phyloP scores from a whole-genome alignment of 2,113 vertebrate genomes.

The Poicephalus gulielmi region DNA sequence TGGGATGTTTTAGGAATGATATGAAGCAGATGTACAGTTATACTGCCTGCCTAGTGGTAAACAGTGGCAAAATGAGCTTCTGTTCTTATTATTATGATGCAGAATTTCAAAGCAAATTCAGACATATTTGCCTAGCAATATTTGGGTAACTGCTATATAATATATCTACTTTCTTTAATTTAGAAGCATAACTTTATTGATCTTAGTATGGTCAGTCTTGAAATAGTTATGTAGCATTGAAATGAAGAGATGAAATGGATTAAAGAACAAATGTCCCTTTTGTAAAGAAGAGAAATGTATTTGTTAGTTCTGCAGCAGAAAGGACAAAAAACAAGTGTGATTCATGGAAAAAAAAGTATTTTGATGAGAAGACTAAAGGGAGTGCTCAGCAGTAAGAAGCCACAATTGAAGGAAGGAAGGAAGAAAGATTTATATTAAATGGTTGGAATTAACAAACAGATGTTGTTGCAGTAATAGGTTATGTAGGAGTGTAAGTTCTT shows the following conservation, averaged over 20 bases:
- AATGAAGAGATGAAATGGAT: not conserved
- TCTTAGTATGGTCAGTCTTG: not conserved
- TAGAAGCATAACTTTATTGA: not conserved
- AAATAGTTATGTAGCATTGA: not conserved
- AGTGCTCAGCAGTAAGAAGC: not conserved
- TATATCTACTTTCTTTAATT: not conserved
- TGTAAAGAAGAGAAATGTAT: not conserved
- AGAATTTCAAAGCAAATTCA: not conserved
- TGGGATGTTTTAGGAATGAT: not conserved
- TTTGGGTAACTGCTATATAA: not conserved
- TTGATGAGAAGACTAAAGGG: not conserved
- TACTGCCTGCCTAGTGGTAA: not conserved
- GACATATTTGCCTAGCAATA: not conserved
- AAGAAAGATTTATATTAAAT: not conserved
- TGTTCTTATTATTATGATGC: not conserved
- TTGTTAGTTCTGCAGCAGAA: not conserved
- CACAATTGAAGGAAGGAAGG: conserved; percentile 16
- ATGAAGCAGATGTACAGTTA: not conserved
- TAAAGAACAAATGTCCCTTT: not conserved
- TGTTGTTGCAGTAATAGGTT: not conserved
- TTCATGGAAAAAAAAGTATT: not conserved
- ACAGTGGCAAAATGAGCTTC: not conserved
- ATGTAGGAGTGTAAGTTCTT: not conserved
- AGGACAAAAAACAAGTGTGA: not conserved
- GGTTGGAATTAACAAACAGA: not conserved